Percentiles rank a stretch among this genome's conserved stretches.
phyloP scores from a whole-genome alignment of 2,888 invertebrate genomes.

The Sabatieria punctata region DNA sequence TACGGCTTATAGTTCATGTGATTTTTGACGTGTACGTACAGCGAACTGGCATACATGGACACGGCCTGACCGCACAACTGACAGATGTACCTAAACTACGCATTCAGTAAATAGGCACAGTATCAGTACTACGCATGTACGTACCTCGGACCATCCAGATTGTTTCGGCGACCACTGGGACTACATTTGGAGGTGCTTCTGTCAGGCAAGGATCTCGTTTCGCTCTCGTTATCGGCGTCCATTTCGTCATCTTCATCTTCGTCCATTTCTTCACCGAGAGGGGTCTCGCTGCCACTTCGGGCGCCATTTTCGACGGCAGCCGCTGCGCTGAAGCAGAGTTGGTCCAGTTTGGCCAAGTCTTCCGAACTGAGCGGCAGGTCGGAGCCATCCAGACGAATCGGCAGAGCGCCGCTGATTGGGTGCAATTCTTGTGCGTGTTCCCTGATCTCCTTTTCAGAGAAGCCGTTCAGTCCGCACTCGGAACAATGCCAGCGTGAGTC shows the following conservation, averaged over 20 bases:
- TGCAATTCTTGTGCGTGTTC: conserved; percentile 1
- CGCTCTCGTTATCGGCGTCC: background rate
- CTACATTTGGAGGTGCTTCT: background rate
- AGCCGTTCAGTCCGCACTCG: conserved; percentile 4
- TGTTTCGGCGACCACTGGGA: background rate
- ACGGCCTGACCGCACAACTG: conserved; percentile 7
- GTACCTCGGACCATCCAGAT: conserved; percentile 1
- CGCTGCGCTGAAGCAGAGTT: conserved; percentile 1
- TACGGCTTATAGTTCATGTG: conserved; percentile 12
- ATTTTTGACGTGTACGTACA: conserved; percentile 10
- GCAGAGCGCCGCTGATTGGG: background rate
- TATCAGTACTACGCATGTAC: too few species aligned
- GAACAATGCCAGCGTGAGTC: conserved; percentile 5
- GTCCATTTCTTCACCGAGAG: background rate
- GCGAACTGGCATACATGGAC: conserved; percentile 7
- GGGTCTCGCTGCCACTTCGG: background rate
- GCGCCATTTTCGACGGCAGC: too few species aligned
- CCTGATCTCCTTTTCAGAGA: background rate
- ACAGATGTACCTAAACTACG: conserved; percentile 5
- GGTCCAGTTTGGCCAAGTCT: background rate
- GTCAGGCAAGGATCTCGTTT: background rate
- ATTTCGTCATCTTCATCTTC: conserved; percentile 4
- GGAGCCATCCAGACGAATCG: background rate
- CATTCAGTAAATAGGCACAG: too few species aligned
- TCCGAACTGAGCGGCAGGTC: background rate